These are phyloP conservation scores for Chrysolina americana DNA, from an alignment of 2,888 invertebrate genomes.

Conservation along the genomic window DNA sequence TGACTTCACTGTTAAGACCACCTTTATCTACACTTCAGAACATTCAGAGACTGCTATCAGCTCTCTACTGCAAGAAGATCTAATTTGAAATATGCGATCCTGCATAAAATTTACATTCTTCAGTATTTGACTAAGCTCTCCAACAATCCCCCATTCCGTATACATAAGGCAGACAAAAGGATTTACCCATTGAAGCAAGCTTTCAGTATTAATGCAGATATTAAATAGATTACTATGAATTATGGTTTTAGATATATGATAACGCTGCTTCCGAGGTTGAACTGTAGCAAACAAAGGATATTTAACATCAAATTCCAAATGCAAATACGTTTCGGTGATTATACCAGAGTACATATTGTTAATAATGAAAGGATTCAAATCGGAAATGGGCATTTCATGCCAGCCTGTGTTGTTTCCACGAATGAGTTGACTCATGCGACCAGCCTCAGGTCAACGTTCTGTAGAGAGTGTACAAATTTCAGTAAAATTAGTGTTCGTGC, in stretches of 20 bases:
- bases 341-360: conserved; percentile 9
- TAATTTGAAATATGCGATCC: conserved; percentile 26
- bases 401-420: neutral
- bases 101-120: conserved; percentile 31
- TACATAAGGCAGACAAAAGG: conserved; percentile 39
- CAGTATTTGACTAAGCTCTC: conserved; percentile 27
- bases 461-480: too few relatives aligned
- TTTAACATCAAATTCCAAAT: conserved; percentile 36
- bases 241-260: conserved; percentile 50
- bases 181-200: conserved; percentile 44
- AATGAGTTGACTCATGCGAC: neutral
- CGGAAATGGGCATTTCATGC: conserved; percentile 18
- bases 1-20: too few relatives aligned
- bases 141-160: conserved; percentile 23
- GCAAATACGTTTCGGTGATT: conserved; percentile 29
- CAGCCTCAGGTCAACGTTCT: too few relatives aligned
- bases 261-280: conserved; percentile 37
- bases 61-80: conserved; percentile 7
- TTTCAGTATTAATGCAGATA: conserved; percentile 48
- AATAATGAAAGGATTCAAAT: conserved; percentile 12
- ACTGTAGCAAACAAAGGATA: conserved; percentile 37
- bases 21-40: neutral
- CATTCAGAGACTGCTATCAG: neutral
- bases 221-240: conserved; percentile 52
- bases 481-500: too few relatives aligned